Percentiles rank a stretch among this genome's conserved stretches.
These are phyloP conservation scores for Porphyrio hochstetteri DNA, from an alignment of 2,113 vertebrate species.

Conservation along the genomic window DNA sequence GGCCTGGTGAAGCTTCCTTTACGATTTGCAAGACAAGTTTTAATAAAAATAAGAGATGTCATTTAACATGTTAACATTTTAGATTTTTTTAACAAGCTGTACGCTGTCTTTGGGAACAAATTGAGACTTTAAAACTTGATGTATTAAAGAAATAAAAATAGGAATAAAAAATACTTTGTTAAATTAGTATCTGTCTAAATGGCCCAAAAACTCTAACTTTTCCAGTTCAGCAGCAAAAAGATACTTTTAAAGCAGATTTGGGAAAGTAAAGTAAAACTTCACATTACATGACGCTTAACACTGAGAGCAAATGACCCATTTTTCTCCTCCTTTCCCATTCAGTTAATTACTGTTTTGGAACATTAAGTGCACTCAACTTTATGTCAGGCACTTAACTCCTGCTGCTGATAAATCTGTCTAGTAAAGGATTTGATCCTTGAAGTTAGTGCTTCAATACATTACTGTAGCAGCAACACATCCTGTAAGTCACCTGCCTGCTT, in stretches of 20 bases:
- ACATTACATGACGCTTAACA: background rate
- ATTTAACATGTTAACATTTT: background rate
- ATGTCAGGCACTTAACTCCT: slow-evolving; percentile 43
- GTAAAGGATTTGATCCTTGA: slow-evolving; percentile 1
- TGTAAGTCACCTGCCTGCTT: background rate
- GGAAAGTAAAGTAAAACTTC: background rate
- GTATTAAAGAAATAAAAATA: background rate
- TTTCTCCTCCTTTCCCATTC: slow-evolving; percentile 42
- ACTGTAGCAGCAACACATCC: background rate
- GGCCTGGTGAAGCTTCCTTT: background rate
- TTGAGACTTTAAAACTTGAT: background rate
- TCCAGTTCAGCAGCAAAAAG: background rate
- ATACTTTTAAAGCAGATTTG: background rate
- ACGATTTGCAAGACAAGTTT: background rate
- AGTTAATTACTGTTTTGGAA: slow-evolving; percentile 63
- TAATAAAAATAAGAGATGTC: background rate
- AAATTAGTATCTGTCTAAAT: background rate
- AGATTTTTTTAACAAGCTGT: background rate
- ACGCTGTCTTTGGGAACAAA: background rate
- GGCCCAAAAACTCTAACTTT: background rate
- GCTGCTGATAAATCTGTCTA: slow-evolving; percentile 37
- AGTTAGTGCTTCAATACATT: background rate
- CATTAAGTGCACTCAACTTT: slow-evolving; percentile 46
- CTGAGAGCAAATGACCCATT: background rate
- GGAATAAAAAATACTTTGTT: background rate